Percentiles rank a stretch among this genome's conserved stretches.
Evolutionary conservation across 2,888 invertebrate species (phyloP).

Genomic region (Crematogaster levior): DNA sequence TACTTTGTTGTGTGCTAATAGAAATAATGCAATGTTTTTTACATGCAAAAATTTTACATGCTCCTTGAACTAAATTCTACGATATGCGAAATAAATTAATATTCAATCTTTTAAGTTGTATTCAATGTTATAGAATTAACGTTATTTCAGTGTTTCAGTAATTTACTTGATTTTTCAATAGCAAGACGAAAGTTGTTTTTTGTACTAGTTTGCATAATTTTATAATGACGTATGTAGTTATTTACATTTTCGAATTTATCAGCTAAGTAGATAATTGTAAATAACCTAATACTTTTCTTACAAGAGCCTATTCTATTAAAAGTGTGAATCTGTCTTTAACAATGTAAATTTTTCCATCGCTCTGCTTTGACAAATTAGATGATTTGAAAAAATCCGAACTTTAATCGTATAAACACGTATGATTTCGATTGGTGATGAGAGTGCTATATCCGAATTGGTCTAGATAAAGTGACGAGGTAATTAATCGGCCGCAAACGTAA

Average conservation of each 20-base stretch:
- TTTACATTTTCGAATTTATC: neutral
- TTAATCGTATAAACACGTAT: neutral
- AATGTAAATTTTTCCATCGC: neutral
- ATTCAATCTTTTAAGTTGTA: neutral
- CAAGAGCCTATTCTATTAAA: neutral
- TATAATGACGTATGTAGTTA: neutral
- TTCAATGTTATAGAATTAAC: neutral
- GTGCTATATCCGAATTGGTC: neutral
- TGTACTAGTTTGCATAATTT: neutral
- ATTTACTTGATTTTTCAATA: neutral
- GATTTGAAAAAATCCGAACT: neutral
- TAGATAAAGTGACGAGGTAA: slow-evolving; percentile 19
- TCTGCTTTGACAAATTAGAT: neutral
- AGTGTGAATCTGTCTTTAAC: neutral
- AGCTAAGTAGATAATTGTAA: neutral
- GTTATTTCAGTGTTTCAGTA: neutral
- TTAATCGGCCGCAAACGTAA: slow-evolving; percentile 22
- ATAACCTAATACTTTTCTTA: neutral
- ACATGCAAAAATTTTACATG: neutral
- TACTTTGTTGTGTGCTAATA: neutral
- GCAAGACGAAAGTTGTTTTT: neutral
- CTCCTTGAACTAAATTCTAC: neutral
- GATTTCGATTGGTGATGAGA: neutral
- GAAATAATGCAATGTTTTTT: neutral
- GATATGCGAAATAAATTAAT: neutral